Conservation (phyloP, 2,888 invertebrate species). For the Drosophila pseudotalamancana region DNA sequence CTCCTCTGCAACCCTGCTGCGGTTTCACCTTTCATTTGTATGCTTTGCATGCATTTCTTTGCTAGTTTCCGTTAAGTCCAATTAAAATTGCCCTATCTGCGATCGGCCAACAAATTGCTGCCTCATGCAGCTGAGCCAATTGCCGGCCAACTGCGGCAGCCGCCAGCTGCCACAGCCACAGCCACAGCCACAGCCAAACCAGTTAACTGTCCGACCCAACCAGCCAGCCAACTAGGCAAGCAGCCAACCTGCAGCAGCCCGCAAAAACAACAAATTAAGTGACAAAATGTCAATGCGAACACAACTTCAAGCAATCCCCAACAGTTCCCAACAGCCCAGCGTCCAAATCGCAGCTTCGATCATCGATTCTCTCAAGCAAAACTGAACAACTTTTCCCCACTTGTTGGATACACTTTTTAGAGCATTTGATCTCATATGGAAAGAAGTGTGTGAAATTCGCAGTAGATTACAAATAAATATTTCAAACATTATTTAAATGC, state of each 20-base stretch:
- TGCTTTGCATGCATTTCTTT: slow-evolving; percentile 58
- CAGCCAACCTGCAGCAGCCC: slow-evolving; percentile 42
- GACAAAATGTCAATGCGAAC: slow-evolving; percentile 80
- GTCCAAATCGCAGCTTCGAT: slow-evolving; percentile 35
- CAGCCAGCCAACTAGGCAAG: slow-evolving; percentile 33
- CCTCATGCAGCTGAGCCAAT: slow-evolving; percentile 39
- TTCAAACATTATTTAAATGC: too few species aligned
- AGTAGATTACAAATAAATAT: too few species aligned
- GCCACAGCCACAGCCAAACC: slow-evolving; percentile 40
- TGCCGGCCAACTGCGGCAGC: slow-evolving; percentile 44
- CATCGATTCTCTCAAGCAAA: slow-evolving; percentile 28
- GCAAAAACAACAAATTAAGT: slow-evolving; percentile 71
- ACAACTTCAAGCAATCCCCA: slow-evolving; percentile 4
- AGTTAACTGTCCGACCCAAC: slow-evolving; percentile 43
- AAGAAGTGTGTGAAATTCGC: too few species aligned
- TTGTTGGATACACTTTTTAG: slow-evolving; percentile 4
- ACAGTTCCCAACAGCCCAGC: slow-evolving; percentile 17
- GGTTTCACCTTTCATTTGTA: slow-evolving; percentile 39
- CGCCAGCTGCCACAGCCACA: not conserved
- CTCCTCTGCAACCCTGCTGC: not conserved
- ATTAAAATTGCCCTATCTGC: slow-evolving; percentile 73
- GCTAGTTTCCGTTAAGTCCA: slow-evolving; percentile 75
- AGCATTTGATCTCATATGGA: too few species aligned
- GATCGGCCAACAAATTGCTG: slow-evolving; percentile 64
- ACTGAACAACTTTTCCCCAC: not conserved